These are phyloP conservation scores for Rhagophthalmus giganteus DNA, from an alignment of 2,888 invertebrate species.

Conservation along the genomic window DNA sequence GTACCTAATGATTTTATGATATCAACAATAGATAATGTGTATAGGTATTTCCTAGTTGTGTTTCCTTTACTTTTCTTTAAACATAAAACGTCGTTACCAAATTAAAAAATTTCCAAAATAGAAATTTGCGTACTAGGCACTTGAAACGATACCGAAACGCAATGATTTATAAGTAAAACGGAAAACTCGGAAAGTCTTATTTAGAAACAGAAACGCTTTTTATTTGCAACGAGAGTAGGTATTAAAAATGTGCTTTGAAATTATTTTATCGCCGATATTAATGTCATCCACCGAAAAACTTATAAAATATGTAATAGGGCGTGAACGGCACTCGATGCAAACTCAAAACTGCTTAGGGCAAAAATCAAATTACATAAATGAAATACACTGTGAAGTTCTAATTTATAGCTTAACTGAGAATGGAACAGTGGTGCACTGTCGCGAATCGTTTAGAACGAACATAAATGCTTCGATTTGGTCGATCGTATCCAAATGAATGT, in stretches of 20 bases:
- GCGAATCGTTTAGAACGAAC: slow-evolving; percentile 3
- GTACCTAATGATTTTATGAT: no score
- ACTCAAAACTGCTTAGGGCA: slow-evolving; percentile 45
- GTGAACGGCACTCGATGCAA: slow-evolving; percentile 46
- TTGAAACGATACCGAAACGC: no score
- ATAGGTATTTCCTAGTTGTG: no score
- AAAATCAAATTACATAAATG: slow-evolving; percentile 57
- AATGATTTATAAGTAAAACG: no score
- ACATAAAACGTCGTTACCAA: no score
- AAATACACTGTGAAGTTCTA: slow-evolving; percentile 56
- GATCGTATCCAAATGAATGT: slow-evolving; percentile 47
- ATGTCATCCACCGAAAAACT: slow-evolving; percentile 50
- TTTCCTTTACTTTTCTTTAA: no score
- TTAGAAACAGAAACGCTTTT: not conserved
- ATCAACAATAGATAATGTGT: no score
- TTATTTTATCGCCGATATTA: slow-evolving; percentile 43
- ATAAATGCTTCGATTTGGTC: slow-evolving; percentile 42
- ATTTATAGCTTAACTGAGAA: slow-evolving; percentile 49
- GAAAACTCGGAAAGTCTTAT: not conserved
- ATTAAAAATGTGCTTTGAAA: slow-evolving; percentile 28
- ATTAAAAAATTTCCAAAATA: no score
- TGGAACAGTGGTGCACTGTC: slow-evolving; percentile 42
- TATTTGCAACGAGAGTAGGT: slow-evolving; percentile 14
- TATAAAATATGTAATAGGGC: slow-evolving; percentile 50
- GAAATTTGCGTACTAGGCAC: no score